Percentiles rank a stretch among this genome's conserved stretches.
Evolutionary conservation across 2,888 invertebrate species (phyloP).

Genomic region (Brenthis daphne): DNA sequence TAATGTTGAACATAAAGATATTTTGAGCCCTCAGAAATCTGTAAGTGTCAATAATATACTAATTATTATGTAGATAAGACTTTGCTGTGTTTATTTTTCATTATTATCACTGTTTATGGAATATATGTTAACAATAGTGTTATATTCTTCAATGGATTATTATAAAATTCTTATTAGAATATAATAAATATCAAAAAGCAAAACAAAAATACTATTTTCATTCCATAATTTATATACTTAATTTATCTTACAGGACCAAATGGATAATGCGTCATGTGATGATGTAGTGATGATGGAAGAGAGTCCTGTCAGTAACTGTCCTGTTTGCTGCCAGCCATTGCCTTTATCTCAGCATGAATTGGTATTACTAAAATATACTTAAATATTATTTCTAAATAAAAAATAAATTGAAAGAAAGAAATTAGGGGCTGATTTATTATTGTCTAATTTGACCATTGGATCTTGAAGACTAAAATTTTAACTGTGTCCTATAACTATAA

Average conservation of each 20-base stretch:
- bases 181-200: too few relatives aligned
- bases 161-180: background rate
- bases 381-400: background rate
- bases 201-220: too few relatives aligned
- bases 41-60: slow-evolving; percentile 44
- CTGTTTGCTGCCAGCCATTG: slow-evolving; percentile 73
- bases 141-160: background rate
- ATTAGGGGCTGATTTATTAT: too few relatives aligned
- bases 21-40: slow-evolving; percentile 85
- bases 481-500: too few relatives aligned
- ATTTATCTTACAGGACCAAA: slow-evolving; percentile 62
- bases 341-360: slow-evolving; percentile 75
- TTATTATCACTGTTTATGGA: background rate
- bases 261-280: slow-evolving; percentile 77
- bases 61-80: background rate
- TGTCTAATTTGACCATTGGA: too few relatives aligned
- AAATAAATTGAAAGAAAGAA: too few relatives aligned
- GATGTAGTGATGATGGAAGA: slow-evolving; percentile 79
- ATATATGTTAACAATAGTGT: background rate
- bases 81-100: background rate
- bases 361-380: slow-evolving; percentile 48
- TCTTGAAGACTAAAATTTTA: too few relatives aligned
- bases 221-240: background rate
- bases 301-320: slow-evolving; percentile 75
- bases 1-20: slow-evolving; percentile 92